Conservation (phyloP, 1,140 invertebrate species). For the Drosophila takahashii region DNA sequence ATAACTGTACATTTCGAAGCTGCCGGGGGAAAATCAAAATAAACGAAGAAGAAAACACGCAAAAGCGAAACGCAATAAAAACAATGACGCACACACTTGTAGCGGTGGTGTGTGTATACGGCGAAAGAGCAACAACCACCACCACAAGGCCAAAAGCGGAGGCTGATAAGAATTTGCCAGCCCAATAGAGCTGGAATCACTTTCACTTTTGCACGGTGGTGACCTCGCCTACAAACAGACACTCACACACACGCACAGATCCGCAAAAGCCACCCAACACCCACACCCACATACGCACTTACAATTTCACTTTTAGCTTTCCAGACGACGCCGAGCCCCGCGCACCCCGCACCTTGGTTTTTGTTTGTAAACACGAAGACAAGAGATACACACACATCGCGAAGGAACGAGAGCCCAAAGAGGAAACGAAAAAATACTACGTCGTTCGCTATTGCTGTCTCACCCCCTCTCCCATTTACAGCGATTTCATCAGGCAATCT, state of each 20-base stretch:
- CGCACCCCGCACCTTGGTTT: conserved; percentile 60
- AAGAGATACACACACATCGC: conserved; percentile 81
- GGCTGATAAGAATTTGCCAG: conserved; percentile 71
- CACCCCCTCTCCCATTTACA: conserved; percentile 21
- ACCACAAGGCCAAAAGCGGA: conserved; percentile 26
- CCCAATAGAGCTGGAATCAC: conserved; percentile 58
- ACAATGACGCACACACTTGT: conserved; percentile 83
- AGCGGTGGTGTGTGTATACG: conserved; percentile 42
- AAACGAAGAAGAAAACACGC: conserved; percentile 73
- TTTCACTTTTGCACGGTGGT: conserved; percentile 66
- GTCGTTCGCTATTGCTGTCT: conserved; percentile 67
- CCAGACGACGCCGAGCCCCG: conserved; percentile 38
- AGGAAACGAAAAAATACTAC: conserved; percentile 81
- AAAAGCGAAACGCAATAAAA: conserved; percentile 83
- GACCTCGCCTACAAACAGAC: conserved; percentile 46
- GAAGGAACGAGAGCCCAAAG: conserved; percentile 69
- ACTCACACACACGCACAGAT: conserved; percentile 22
- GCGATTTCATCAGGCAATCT: conserved; percentile 12
- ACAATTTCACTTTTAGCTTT: conserved; percentile 74
- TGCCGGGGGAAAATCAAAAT: conserved; percentile 75
- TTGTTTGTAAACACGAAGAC: conserved; percentile 82
- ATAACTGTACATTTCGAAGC: conserved; percentile 76
- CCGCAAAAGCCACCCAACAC: background rate
- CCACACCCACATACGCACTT: conserved; percentile 9
- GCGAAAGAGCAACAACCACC: conserved; percentile 67